Evolutionary conservation across 2,888 invertebrate species (phyloP).

Genomic region (Parochlus steinenii): DNA sequence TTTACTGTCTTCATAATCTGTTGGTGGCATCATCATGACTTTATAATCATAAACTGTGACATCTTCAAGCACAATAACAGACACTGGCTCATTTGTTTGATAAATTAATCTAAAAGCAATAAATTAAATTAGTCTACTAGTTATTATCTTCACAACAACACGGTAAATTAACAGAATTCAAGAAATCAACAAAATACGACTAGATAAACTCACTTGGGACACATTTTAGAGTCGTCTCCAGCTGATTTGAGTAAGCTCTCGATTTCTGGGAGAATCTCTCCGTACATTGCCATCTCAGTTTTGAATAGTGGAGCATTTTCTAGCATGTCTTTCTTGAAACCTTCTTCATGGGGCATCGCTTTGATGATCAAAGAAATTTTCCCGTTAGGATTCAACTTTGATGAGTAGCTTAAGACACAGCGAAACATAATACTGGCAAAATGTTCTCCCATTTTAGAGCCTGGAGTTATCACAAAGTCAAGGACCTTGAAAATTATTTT

Average conservation of each 20-base stretch:
- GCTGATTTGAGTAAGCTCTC: neutral
- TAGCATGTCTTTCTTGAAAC: neutral
- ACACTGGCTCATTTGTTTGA: neutral
- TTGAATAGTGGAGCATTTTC: conserved; percentile 1
- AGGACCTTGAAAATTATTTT: no score
- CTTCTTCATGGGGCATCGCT: neutral
- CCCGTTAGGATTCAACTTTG: neutral
- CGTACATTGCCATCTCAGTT: conserved; percentile 1
- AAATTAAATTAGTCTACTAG: no score
- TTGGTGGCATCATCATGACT: neutral
- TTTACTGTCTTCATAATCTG: neutral
- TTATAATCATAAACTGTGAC: neutral
- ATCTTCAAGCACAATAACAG: conserved; percentile 6
- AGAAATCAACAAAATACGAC: no score
- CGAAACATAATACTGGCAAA: conserved; percentile 1
- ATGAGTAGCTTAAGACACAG: neutral
- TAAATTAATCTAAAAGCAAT: no score
- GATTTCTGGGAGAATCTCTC: neutral
- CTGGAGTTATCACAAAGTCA: conserved; percentile 1
- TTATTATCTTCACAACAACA: no score
- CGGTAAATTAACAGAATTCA: no score
- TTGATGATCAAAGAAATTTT: neutral
- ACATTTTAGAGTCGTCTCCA: neutral
- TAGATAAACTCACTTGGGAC: no score
- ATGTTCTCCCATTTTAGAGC: neutral